Base-by-base conservation (phyloP, 2,888 invertebrate species). In the Mellilla xanthometata region DNA sequence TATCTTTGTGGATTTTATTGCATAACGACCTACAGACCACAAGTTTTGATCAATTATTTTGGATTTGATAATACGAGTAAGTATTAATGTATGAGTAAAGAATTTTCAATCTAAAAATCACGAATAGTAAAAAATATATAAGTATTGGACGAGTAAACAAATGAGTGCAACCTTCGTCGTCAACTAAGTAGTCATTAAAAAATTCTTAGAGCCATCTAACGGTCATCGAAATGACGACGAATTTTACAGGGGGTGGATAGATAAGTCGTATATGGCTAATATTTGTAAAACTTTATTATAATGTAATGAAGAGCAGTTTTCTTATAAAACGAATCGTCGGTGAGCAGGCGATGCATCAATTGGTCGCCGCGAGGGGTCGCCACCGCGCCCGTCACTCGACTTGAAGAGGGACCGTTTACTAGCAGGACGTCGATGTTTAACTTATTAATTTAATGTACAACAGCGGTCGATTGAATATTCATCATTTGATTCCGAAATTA, bases 341-440 rank as follows among this genome's bases (percentile, higher is more conserved):
- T 72, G 74, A 72, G 67, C 80, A 74, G 73, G 72, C 80, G 77
- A 87, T 87, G 84, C 84, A 87, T 87, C 87, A 87, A 81, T 75
- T 74, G 79, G 65, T 65, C 86, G 67, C 86, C 62, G 78, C 82
- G 67, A 81, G 87, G 86, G 85, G 82, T 72, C 83, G 74, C 76
- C 71, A 65, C 70, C 46, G 62, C 60, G 58, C 61, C 64, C 64
- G 71, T 71, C 70, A 70, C 68, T 72, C 65, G 32, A 56, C 60
- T 65, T 66, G 68, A 65, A 57, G 61, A 62, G 57, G 62, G 60
- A 60, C 60, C 60, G 63, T 54, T 68, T 61, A 60, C 53, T 58
- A 58, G 56, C 58, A 56, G 56, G 56, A 65, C 65, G 67, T 71
- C 70, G 70, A 68, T 71, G 61, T 63, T 60, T 60, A 56, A 59